Evolutionary conservation across 2,888 invertebrate genomes (phyloP), one percentile per base, ranked within the genome.

Genomic region (Polylopha cassiicola): DNA sequence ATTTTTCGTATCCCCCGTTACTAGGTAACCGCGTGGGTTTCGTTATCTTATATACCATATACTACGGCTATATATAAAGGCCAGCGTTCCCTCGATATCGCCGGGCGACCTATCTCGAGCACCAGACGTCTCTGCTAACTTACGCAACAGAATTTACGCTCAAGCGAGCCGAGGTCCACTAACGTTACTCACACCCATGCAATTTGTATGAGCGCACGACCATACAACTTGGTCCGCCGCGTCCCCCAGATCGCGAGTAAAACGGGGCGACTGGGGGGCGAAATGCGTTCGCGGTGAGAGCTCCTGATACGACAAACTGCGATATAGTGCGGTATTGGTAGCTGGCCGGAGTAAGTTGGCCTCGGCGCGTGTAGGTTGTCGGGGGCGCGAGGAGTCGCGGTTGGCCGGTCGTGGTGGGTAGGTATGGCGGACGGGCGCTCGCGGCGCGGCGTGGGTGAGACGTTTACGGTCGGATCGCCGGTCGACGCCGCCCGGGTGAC

Each of bases 141-240:
- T 82, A 82, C 82, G 82, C 81, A 81, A 82, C 80, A 71, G 73
- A 81, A 80, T 82, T 81, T 76, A 81, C 81, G 82, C 82, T 81
- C 65, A 79, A 76, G 72, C 78, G 81, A 74, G 59, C 74, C 71
- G 73, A 72, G 75, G 78, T 79, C 80, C 80, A 69, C 61, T 73
- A 73, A 68, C 79, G 74, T 74, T 73, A 72, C 77, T 78, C 81
- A 82, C 81, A 79, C 78, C 66, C 72, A 74, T 73, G 70, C 78
- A 79, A 73, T 73, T 74, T 71, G 77, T 80, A 76, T 75, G 78
- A 74, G 62, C 58, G 39, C 58, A 53, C 48, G 55, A 34, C 77
- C 58, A 62, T 42, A 22, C 48, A 48, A 37, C 42, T 32, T 44
- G 63, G 55, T 18, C 63, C 55, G 16, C 73, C 66, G 43, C 57